Evolutionary conservation across 2,888 invertebrate genomes (phyloP), one percentile per base, ranked within the genome.

Genomic region (Capitulum mitella): DNA sequence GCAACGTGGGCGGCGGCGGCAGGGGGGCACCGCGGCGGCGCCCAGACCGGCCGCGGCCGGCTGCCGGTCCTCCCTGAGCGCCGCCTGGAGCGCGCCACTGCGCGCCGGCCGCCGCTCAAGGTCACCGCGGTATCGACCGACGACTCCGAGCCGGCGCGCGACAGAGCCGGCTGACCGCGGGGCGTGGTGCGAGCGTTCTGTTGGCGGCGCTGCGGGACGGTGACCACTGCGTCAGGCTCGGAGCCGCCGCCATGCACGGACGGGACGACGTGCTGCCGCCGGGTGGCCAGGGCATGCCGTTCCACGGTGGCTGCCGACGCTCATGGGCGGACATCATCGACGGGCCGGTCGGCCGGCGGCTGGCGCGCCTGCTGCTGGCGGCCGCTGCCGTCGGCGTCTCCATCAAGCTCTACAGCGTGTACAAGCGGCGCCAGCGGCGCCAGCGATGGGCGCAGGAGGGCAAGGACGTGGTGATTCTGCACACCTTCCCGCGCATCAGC

Each of bases 381-480:
- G 77, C 58, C 26, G 77, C n/a, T 8, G 77, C 58, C 26, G 37
- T 77, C 54, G 46, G 46, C 3, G 16, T 77, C 26, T 22, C 26
- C 77, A n/a, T 64, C 46, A 46, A 78, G 46, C 58, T 78, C n/a
- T 40, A 32, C 43, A 29, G 19, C 37, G 34, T 34, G 58, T 34
- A 61, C 51, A 22, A 29, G 37, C 64, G 78, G 37, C 40, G 32
- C 14, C 54, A 51, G 29, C 34, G 46, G 32, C 78, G 58, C 32
- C 26, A 29, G 19, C 19, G 32, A 3, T 78, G 78, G 78, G 34
- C 61, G 16, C 34, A 78, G 58, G 61, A 32, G 32, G 78, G 74
- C 40, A 70, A 78, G 74, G 78, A 70, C n/a, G 74, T 70, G 29
- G 78, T 78, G 46, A 29, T 78, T 8, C 46, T 78, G 43, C 78